A percentile compares a stretch with the other conserved stretches of the same genome.
phyloP scores from a whole-genome alignment of 92 coral and sea anemone species.

The Umimayanthus chanpuru region DNA sequence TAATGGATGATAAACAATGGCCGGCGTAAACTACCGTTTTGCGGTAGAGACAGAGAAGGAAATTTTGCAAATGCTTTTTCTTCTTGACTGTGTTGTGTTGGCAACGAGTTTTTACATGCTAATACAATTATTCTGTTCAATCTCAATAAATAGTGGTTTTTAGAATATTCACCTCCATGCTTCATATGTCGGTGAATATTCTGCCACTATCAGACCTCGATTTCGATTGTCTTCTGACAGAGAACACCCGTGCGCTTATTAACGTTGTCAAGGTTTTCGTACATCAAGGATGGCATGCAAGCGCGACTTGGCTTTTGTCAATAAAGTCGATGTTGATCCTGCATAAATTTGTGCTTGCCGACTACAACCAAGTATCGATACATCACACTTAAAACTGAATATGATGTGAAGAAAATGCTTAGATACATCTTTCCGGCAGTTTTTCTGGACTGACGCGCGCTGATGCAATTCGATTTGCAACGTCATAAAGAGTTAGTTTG shows the following conservation, averaged over 20 bases:
- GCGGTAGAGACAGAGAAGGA: too few relatives aligned
- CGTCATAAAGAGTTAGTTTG: conserved; percentile 18
- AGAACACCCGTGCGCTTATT: neutral
- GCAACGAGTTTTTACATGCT: too few relatives aligned
- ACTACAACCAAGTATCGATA: neutral
- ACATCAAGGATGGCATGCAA: conserved; percentile 2
- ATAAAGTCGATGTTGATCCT: neutral
- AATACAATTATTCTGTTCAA: too few relatives aligned
- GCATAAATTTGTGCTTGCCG: conserved; percentile 22
- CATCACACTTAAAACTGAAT: neutral
- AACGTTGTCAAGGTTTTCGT: conserved; percentile 20
- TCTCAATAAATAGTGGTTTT: too few relatives aligned
- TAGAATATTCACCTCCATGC: too few relatives aligned
- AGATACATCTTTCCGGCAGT: neutral
- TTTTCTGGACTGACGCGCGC: neutral
- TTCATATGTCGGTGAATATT: too few relatives aligned
- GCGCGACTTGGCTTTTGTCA: conserved; percentile 15
- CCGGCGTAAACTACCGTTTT: too few relatives aligned
- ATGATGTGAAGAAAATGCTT: neutral
- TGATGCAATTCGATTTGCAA: neutral
- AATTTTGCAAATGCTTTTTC: too few relatives aligned
- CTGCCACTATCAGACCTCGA: too few relatives aligned
- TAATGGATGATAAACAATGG: too few relatives aligned
- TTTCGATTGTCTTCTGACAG: too few relatives aligned
- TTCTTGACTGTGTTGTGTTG: too few relatives aligned